Base-by-base conservation (phyloP, 1,140 invertebrate genomes). In the Mactra quadrangularis region DNA sequence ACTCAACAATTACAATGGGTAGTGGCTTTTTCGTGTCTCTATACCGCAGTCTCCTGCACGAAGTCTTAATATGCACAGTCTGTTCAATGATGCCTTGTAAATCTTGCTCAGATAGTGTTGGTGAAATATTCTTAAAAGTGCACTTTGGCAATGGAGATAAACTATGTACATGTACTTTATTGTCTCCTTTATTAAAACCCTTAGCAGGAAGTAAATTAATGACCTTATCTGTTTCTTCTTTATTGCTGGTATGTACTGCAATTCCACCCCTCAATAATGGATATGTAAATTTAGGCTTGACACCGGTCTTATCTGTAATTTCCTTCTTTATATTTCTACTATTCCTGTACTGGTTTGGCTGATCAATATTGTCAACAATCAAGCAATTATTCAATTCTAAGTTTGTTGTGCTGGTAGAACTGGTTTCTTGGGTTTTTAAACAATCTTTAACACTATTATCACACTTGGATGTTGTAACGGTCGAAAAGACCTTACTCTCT, bases 21-120 rank as follows among this genome's bases (percentile, higher is more conserved):
- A 68, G 35, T 4, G 64, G 33, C 41, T 68, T 68, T 9, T 68
- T 35, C 2, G 33, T 68, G 64, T 68, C 64, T 45, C 64, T 68
- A 22, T 68, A 68, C 13, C 35, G 4, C 13, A 68, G 64, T 41
- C 64, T 31, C 25, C 64, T 68, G 35, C 19, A 41, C 11, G 11
- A 19, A 9, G 33, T 22, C 25, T 68, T 3, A 3, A 68, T 38
- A n/a, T n/a, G n/a, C 3, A 9, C 33, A 68, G 64, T 41, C 25
- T 41, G 17, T n/a, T n/a, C n/a, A n/a, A n/a, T n/a, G n/a, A 25
- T 13, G n/a, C n/a, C 33, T 41, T 9, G 13, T 3, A 33, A 3
- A 15, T 11, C 7, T 3, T 68, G 13, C 41, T 68, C 64, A 41
- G 38, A 9, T 68, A 45, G 9, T 3, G 2, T 31, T 35, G 64